phyloP scores from a whole-genome alignment of 2,113 vertebrate species.

The Vidua macroura region DNA sequence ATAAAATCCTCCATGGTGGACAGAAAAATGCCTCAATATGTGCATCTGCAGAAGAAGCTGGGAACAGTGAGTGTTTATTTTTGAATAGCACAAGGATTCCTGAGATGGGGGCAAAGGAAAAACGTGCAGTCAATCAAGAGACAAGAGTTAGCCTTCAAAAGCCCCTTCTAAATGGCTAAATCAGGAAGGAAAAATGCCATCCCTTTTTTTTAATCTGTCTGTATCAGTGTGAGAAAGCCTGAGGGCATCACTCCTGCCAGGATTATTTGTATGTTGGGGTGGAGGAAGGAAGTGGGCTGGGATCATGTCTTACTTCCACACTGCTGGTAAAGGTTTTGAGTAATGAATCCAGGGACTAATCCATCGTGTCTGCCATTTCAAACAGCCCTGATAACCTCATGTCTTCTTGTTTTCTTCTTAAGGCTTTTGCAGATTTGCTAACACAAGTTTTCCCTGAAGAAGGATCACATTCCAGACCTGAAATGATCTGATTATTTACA shows the following conservation, averaged over 20 bases:
- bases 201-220: background rate
- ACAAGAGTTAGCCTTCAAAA: background rate
- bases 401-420: background rate
- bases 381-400: background rate
- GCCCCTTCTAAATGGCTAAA: background rate
- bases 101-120: background rate
- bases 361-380: slow-evolving; percentile 1
- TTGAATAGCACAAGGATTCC: background rate
- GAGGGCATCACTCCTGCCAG: background rate
- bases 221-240: background rate
- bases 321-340: background rate
- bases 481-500: slow-evolving; percentile 60
- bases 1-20: background rate
- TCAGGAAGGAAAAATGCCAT: background rate
- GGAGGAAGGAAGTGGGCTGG: background rate
- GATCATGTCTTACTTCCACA: background rate
- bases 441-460: slow-evolving; percentile 31
- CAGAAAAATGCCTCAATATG: background rate
- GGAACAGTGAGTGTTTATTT: background rate
- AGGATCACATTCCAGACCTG: slow-evolving; percentile 25
- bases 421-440: slow-evolving; percentile 4
- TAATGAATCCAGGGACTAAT: slow-evolving; percentile 2
- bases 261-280: background rate
- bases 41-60: background rate
- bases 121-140: background rate